Evolutionary conservation across 2,797 vertebrate genomes (phyloP).

Genomic region (Avahi laniger): DNA sequence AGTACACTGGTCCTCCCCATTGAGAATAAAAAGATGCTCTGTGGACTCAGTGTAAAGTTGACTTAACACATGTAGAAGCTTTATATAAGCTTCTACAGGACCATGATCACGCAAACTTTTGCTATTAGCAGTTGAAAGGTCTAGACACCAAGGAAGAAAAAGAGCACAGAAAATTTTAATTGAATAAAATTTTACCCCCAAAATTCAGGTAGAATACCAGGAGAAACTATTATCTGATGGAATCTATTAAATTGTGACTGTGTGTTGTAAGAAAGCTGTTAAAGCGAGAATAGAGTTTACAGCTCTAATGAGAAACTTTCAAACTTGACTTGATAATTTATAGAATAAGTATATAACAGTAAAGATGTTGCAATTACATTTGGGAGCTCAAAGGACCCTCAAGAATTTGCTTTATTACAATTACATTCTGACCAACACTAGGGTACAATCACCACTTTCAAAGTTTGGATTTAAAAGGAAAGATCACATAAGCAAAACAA

Average conservation of each 20-base stretch:
- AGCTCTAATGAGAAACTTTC: not conserved
- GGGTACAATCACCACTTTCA: not conserved
- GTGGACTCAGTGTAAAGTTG: not conserved
- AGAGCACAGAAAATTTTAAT: not conserved
- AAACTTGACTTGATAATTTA: not conserved
- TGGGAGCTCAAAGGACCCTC: not conserved
- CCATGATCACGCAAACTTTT: not conserved
- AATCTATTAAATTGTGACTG: not conserved
- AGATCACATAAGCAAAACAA: not conserved
- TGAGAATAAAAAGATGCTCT: not conserved
- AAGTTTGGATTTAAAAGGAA: not conserved
- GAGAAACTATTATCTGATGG: not conserved
- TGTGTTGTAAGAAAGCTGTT: not conserved
- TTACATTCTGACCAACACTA: not conserved
- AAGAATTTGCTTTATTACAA: slow-evolving; percentile 15
- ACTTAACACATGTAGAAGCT: not conserved
- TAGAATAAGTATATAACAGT: not conserved
- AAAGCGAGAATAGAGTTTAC: not conserved
- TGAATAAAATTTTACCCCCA: slow-evolving; percentile 16
- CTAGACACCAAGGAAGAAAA: not conserved
- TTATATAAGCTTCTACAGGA: not conserved
- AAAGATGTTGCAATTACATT: not conserved
- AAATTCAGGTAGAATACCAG: not conserved
- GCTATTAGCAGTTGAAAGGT: slow-evolving; percentile 1
- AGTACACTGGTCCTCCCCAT: not conserved